Conservation (phyloP, 2,888 invertebrate genomes). For the Phaonia tiefii region DNA sequence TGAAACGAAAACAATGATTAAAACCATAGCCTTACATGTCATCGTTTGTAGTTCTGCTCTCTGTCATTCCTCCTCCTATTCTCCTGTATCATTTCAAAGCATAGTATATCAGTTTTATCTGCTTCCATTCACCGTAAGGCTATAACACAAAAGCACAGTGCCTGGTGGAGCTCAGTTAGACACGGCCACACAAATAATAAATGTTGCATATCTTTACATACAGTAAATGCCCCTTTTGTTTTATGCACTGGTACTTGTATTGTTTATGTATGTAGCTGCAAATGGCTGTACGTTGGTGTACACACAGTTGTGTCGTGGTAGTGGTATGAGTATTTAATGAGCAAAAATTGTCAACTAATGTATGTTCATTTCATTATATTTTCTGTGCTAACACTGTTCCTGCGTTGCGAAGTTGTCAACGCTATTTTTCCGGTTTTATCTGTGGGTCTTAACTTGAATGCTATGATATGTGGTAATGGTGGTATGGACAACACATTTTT, state of each 20-base stretch:
- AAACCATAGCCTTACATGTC: slow-evolving; percentile 31
- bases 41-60: background rate
- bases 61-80: slow-evolving; percentile 5
- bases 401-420: background rate
- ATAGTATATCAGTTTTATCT: slow-evolving; percentile 32
- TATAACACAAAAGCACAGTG: background rate
- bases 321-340: slow-evolving; percentile 54
- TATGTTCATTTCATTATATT: slow-evolving; percentile 67
- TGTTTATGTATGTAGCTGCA: background rate
- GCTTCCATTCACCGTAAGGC: background rate
- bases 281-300: background rate
- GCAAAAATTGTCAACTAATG: slow-evolving; percentile 67
- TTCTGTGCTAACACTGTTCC: slow-evolving; percentile 57
- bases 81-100: background rate
- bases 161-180: slow-evolving; percentile 14
- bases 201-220: slow-evolving; percentile 44
- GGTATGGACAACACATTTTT: slow-evolving; percentile 29
- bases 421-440: slow-evolving; percentile 13
- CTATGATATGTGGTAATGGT: slow-evolving; percentile 2
- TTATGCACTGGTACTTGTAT: background rate
- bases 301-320: background rate
- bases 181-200: slow-evolving; percentile 32
- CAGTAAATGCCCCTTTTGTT: background rate
- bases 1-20: slow-evolving; percentile 23
- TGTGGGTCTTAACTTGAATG: slow-evolving; percentile 12